Evolutionary conservation across 2,113 vertebrate species (phyloP).

Genomic region (Carlito syrichta): DNA sequence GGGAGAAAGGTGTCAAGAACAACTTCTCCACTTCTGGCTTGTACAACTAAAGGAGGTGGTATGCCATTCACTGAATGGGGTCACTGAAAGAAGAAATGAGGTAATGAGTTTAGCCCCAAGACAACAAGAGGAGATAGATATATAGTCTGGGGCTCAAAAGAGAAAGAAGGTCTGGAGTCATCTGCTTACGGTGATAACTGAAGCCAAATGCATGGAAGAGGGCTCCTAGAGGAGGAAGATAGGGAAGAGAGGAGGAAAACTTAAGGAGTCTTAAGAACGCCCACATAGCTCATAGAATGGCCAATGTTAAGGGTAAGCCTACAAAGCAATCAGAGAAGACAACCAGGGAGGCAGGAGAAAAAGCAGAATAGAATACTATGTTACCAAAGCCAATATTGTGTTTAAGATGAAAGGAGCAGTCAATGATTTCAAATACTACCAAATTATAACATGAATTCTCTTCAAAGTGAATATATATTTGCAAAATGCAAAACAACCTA

Average conservation of each 20-base stretch:
- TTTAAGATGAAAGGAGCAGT: slow-evolving; percentile 5
- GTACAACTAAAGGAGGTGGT: neutral
- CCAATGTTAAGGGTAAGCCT: neutral
- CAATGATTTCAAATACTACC: slow-evolving; percentile 7
- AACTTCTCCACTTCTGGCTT: neutral
- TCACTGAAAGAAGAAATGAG: neutral
- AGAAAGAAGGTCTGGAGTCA: neutral
- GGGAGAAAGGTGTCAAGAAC: neutral
- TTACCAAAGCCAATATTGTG: neutral
- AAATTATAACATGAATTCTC: neutral
- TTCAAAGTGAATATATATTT: neutral
- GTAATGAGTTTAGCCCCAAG: neutral
- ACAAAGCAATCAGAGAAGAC: neutral
- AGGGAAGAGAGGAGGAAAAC: neutral
- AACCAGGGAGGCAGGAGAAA: neutral
- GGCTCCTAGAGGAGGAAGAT: neutral
- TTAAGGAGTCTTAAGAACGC: neutral
- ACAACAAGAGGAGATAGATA: neutral
- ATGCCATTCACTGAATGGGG: neutral
- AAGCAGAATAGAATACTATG: neutral
- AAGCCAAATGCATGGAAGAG: neutral
- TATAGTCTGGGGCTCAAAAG: neutral
- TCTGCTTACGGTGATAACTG: neutral
- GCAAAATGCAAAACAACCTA: neutral
- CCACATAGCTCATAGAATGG: neutral